Percentiles rank a stretch among this genome's conserved stretches.
Conservation (phyloP, 1,140 invertebrate genomes). For the Arctopsyche grandis region DNA sequence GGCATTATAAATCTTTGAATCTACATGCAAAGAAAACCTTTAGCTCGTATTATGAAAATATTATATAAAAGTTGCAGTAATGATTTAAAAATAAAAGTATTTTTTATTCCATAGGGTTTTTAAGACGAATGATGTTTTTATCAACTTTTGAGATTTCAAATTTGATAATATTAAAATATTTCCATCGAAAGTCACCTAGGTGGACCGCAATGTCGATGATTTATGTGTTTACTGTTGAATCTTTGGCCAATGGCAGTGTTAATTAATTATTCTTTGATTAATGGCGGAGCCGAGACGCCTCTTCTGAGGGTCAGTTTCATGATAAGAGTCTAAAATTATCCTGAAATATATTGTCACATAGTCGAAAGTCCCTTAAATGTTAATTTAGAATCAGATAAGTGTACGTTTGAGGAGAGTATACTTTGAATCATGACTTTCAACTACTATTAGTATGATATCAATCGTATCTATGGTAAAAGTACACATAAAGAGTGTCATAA, state of each 20-base stretch:
- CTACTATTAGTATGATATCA: no score
- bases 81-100: no score
- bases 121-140: no score
- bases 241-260: background rate
- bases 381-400: background rate
- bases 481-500: no score
- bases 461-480: no score
- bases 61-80: no score
- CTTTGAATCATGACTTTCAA: background rate
- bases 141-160: no score
- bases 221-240: background rate
- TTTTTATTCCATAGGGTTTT: no score
- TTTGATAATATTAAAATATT: background rate
- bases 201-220: background rate
- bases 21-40: no score
- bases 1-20: no score
- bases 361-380: background rate
- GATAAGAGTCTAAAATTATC: background rate
- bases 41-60: no score
- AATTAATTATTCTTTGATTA: constrained; percentile 8
- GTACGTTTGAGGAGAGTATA: background rate
- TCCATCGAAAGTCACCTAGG: background rate
- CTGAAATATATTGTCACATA: background rate
- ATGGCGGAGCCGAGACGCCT: background rate
- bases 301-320: background rate